Conservation (phyloP, 2,797 vertebrate genomes). For the Leptoclinus maculatus region DNA sequence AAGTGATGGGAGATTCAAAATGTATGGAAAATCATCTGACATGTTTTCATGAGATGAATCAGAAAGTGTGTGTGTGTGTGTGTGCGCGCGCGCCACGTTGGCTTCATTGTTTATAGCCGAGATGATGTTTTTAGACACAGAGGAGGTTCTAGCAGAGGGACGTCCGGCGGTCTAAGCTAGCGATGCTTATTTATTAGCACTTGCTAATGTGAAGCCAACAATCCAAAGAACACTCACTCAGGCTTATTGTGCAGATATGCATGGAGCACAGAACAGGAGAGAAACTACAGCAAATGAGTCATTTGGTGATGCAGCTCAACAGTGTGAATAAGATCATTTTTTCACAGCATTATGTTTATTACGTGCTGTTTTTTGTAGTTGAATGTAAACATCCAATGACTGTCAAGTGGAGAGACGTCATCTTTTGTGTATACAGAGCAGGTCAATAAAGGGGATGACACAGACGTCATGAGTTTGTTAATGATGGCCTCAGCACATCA, state of each 20-base stretch:
- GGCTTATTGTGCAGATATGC: background rate
- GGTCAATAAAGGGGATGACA: slow-evolving; percentile 14
- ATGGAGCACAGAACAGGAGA: slow-evolving; percentile 5
- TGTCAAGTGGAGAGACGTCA: background rate
- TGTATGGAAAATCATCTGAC: background rate
- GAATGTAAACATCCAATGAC: background rate
- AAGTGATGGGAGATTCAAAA: background rate
- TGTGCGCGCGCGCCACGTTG: background rate
- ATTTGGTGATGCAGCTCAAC: slow-evolving; percentile 10
- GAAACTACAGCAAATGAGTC: slow-evolving; percentile 14
- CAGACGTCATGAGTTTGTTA: slow-evolving; percentile 39
- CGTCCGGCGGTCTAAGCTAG: too few species aligned
- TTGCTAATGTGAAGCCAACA: background rate
- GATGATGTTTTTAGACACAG: background rate
- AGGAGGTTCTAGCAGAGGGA: too few species aligned
- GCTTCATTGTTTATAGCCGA: background rate
- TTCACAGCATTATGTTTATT: slow-evolving; percentile 1
- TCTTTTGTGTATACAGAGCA: slow-evolving; percentile 14
- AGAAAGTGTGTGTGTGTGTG: background rate
- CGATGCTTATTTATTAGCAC: background rate
- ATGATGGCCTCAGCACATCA: slow-evolving; percentile 33
- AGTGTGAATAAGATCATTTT: background rate
- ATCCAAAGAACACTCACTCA: background rate
- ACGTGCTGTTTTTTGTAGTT: background rate
- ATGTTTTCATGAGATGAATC: background rate